Conservation (phyloP, 2,113 vertebrate genomes). For the Nesogale talazaci region DNA sequence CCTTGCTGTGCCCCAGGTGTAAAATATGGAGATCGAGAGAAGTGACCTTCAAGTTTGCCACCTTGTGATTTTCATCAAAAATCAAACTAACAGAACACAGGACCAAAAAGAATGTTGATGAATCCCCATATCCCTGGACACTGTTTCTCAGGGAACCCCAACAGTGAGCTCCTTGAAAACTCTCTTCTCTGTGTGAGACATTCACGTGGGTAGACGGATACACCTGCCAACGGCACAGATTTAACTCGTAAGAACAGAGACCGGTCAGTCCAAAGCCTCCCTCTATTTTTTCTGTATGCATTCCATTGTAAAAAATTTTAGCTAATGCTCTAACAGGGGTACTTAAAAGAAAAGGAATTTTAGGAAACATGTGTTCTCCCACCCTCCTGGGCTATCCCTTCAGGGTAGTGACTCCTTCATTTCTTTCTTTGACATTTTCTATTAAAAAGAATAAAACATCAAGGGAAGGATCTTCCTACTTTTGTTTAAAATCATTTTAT, state of each 20-base stretch:
- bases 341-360: constrained; percentile 31
- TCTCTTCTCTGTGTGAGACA: not conserved
- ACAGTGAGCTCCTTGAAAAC: not conserved
- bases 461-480: not conserved
- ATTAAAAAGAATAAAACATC: not conserved
- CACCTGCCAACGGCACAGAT: not conserved
- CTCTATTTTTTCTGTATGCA: not conserved
- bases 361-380: not conserved
- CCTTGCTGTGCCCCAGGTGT: not conserved
- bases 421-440: not conserved
- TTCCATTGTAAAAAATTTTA: not conserved
- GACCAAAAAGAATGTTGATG: not conserved
- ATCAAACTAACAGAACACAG: not conserved
- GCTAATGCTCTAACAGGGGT: not conserved
- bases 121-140: not conserved
- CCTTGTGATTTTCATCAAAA: constrained; percentile 6
- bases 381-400: not conserved
- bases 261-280: not conserved
- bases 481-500: too few species aligned
- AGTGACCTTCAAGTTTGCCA: not conserved
- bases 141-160: not conserved
- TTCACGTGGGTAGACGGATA: not conserved
- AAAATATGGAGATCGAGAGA: not conserved
- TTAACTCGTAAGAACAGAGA: not conserved
- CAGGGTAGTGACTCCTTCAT: not conserved